Conservation (phyloP, 2,888 invertebrate species). For the Dryadula phaetusa region DNA sequence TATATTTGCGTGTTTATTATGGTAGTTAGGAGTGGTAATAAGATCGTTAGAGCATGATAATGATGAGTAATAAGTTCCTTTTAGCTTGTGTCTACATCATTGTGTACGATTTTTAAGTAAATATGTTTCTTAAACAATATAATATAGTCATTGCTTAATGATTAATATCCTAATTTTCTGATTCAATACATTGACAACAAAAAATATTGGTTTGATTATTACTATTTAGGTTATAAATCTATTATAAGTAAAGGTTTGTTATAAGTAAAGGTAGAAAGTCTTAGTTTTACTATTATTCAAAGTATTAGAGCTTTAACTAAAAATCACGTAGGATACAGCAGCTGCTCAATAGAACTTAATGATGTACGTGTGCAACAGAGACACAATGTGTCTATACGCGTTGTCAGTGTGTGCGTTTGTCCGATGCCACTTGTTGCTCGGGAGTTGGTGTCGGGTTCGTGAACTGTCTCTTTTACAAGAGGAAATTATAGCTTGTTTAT, state of each 20-base stretch:
- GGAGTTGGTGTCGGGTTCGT: constrained; percentile 46
- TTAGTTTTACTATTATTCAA: neutral
- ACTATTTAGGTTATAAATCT: neutral
- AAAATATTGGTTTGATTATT: neutral
- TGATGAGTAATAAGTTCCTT: constrained; percentile 19
- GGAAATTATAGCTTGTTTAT: constrained; percentile 47
- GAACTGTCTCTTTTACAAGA: constrained; percentile 45
- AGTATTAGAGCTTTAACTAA: constrained; percentile 14
- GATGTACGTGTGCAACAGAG: constrained; percentile 28
- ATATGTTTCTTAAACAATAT: neutral
- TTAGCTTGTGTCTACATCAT: neutral
- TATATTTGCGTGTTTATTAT: constrained; percentile 1
- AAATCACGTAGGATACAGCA: constrained; percentile 31
- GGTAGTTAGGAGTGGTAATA: constrained; percentile 23
- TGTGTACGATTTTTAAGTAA: neutral
- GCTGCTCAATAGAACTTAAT: constrained; percentile 31
- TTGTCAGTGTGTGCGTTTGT: constrained; percentile 31
- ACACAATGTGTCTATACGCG: constrained; percentile 15
- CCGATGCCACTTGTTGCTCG: constrained; percentile 47
- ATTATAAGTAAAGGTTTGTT: neutral
- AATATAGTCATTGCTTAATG: neutral
- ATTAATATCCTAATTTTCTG: too few relatives aligned
- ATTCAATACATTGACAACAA: too few relatives aligned
- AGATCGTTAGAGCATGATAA: constrained; percentile 26
- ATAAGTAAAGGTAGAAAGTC: neutral